These are phyloP conservation scores for Coracias cyanogaster DNA, from an alignment of 2,797 vertebrate genomes.

Conservation along the genomic window DNA sequence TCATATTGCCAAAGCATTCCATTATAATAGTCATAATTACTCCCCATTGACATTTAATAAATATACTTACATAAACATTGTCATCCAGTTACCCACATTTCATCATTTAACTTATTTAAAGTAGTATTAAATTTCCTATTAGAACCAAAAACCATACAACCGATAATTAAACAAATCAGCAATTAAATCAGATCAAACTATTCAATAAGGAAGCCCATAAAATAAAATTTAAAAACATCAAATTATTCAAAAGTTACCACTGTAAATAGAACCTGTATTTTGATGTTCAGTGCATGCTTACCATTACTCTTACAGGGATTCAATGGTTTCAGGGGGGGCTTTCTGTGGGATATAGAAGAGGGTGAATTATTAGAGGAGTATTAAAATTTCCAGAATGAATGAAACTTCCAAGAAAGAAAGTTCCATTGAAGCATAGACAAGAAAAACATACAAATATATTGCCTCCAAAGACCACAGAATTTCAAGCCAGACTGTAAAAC, in stretches of 20 bases:
- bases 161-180: not conserved
- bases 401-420: slow-evolving; percentile 21
- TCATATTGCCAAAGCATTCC: not conserved
- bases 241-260: not conserved
- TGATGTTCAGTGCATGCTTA: not conserved
- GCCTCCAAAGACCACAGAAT: not conserved
- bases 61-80: not conserved
- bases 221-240: not conserved
- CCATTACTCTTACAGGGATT: not conserved
- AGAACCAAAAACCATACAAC: not conserved
- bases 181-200: not conserved
- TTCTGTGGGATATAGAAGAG: not conserved
- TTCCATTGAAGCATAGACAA: not conserved
- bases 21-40: not conserved
- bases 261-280: not conserved
- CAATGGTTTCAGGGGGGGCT: not conserved
- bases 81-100: not conserved
- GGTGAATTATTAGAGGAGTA: not conserved
- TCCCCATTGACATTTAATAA: not conserved
- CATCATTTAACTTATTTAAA: not conserved
- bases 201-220: not conserved
- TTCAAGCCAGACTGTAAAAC: slow-evolving; percentile 24
- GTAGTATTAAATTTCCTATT: not conserved
- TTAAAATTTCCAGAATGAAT: not conserved
- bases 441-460: not conserved